Evolutionary conservation across 1,140 invertebrate genomes (phyloP).

Genomic region (Psix sp.): DNA sequence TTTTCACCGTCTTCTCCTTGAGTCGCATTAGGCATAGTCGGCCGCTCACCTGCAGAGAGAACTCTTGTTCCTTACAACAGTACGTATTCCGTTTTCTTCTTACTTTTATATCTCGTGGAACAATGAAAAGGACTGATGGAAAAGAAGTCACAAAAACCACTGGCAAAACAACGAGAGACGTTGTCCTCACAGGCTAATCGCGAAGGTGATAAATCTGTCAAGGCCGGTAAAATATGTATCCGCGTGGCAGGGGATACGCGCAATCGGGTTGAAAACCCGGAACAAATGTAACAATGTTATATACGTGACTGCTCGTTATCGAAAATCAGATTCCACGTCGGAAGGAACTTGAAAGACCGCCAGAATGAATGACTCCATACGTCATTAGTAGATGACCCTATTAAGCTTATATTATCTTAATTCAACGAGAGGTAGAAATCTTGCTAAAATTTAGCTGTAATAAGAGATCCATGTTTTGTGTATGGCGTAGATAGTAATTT

Average conservation of each 20-base stretch:
- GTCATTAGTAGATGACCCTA: too few relatives aligned
- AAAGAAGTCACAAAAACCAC: slow-evolving; percentile 21
- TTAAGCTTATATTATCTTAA: too few relatives aligned
- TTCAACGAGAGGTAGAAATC: too few relatives aligned
- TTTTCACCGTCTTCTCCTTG: slow-evolving; percentile 56
- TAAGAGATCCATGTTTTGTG: too few relatives aligned
- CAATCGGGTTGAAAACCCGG: slow-evolving; percentile 60
- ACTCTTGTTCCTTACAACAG: slow-evolving; percentile 8
- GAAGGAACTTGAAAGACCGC: too few relatives aligned
- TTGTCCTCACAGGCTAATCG: slow-evolving; percentile 51
- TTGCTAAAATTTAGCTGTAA: too few relatives aligned
- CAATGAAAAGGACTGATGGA: slow-evolving; percentile 9
- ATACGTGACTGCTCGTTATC: slow-evolving; percentile 61
- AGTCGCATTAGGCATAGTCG: slow-evolving; percentile 55
- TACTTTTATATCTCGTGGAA: background rate
- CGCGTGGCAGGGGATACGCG: slow-evolving; percentile 12
- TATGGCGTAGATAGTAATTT: too few relatives aligned
- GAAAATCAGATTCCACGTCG: slow-evolving; percentile 63
- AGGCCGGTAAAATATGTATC: slow-evolving; percentile 62
- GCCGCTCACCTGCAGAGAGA: slow-evolving; percentile 33
- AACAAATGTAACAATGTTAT: slow-evolving; percentile 62
- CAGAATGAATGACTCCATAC: too few relatives aligned
- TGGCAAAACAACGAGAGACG: slow-evolving; percentile 46
- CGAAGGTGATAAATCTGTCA: slow-evolving; percentile 64
- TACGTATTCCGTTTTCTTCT: background rate